Evolutionary conservation across 2,888 invertebrate species (phyloP).

Genomic region (Xanthia icteritia): DNA sequence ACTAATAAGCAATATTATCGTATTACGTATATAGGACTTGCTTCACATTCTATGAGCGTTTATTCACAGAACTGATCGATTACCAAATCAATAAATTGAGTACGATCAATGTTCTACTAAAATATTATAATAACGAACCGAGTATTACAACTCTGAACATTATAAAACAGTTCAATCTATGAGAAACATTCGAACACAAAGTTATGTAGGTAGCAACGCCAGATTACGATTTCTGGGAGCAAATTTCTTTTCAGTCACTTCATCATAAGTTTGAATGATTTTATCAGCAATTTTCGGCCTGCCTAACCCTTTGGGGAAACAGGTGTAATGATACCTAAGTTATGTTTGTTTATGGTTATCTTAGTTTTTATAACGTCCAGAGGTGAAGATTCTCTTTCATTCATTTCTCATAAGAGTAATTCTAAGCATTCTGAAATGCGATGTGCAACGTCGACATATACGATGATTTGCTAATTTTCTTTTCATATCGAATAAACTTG

Average conservation of each 20-base stretch:
- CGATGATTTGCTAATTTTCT: background rate
- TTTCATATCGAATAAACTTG: background rate
- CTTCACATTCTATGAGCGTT: constrained; percentile 52
- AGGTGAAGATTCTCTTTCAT: background rate
- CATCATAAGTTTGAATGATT: background rate
- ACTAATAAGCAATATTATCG: constrained; percentile 58
- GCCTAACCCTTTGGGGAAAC: no score
- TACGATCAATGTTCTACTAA: constrained; percentile 24
- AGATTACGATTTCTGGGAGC: no score
- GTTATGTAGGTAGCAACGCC: background rate
- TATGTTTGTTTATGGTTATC: no score
- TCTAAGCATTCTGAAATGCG: background rate
- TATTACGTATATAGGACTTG: constrained; percentile 51
- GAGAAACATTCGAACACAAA: background rate
- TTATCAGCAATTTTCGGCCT: no score
- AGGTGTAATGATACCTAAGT: no score
- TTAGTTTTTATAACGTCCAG: no score
- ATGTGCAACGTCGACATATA: background rate
- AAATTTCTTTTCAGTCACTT: background rate
- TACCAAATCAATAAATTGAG: constrained; percentile 48
- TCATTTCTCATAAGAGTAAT: background rate
- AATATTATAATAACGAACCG: background rate
- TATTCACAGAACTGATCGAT: constrained; percentile 54
- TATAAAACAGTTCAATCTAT: background rate
- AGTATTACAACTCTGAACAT: background rate